These are phyloP conservation scores for Eleutherodactylus coqui DNA, from an alignment of 2,797 vertebrate genomes.

Conservation along the genomic window DNA sequence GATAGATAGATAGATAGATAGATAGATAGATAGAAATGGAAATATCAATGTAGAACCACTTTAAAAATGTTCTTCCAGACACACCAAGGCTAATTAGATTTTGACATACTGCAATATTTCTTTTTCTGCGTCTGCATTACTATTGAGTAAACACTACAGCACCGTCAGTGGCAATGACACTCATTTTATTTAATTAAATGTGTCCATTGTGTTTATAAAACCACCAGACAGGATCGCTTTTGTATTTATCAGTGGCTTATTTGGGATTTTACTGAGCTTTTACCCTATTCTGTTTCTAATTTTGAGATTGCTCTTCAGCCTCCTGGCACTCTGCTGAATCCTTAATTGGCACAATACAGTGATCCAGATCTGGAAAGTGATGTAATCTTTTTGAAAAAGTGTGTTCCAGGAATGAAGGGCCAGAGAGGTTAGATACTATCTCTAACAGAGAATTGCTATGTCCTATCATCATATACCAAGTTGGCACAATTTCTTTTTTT, in stretches of 20 bases:
- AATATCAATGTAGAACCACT: too few species aligned
- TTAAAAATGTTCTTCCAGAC: too few species aligned
- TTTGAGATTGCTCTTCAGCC: conserved; percentile 17
- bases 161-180: conserved; percentile 24
- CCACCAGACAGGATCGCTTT: neutral
- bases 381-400: conserved; percentile 49
- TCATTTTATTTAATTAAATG: conserved; percentile 28
- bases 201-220: conserved; percentile 21
- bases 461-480: conserved; percentile 27
- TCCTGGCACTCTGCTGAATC: conserved; percentile 12
- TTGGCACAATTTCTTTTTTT: conserved; percentile 17
- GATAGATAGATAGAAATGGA: too few species aligned
- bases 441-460: conserved; percentile 36
- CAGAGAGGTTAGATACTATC: conserved; percentile 41
- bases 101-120: too few species aligned
- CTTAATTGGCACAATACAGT: conserved; percentile 41
- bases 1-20: too few species aligned
- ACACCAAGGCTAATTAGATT: too few species aligned
- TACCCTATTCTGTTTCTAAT: conserved; percentile 44
- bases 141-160: conserved; percentile 16
- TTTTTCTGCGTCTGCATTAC: too few species aligned
- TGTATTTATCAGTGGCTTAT: conserved; percentile 33
- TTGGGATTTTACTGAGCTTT: conserved; percentile 33
- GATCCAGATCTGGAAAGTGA: conserved; percentile 37
- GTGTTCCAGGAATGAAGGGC: conserved; percentile 50